A percentile compares a stretch with the other conserved stretches of the same genome.
These are phyloP conservation scores for Corydoras sp. DNA, from an alignment of 2,113 vertebrate species.

Conservation along the genomic window DNA sequence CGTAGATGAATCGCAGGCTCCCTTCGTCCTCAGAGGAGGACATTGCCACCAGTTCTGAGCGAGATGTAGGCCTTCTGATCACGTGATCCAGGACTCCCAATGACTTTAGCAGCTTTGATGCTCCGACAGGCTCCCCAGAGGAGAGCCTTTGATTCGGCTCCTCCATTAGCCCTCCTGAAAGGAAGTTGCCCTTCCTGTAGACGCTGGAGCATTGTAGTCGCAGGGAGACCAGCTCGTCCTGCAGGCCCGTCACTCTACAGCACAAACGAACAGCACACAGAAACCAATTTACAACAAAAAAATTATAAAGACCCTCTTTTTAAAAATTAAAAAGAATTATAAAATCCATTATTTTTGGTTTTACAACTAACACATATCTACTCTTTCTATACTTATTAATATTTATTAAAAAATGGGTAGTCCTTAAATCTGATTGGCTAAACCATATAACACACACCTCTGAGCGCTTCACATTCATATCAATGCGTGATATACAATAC, in stretches of 20 bases:
- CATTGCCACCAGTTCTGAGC: constrained; percentile 84
- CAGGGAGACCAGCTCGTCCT: constrained; percentile 90
- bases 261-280: background rate
- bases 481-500: too few relatives aligned
- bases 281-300: too few relatives aligned
- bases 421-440: too few relatives aligned
- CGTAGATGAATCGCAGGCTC: constrained; percentile 90
- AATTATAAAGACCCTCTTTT: too few relatives aligned
- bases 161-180: constrained; percentile 57
- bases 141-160: constrained; percentile 60
- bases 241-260: constrained; percentile 79
- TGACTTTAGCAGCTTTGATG: constrained; percentile 62
- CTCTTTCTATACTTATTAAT: too few relatives aligned
- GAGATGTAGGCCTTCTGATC: constrained; percentile 83
- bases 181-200: constrained; percentile 88
- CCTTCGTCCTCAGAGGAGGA: constrained; percentile 95
- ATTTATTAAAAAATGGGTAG: too few relatives aligned
- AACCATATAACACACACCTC: too few relatives aligned
- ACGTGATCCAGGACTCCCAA: constrained; percentile 70
- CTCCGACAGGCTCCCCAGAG: constrained; percentile 59
- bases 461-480: too few relatives aligned
- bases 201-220: constrained; percentile 86
- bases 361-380: too few relatives aligned
- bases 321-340: too few relatives aligned
- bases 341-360: too few relatives aligned